These are phyloP conservation scores for Drosophila albomicans DNA, from an alignment of 1,140 invertebrate species.

Conservation along the genomic window DNA sequence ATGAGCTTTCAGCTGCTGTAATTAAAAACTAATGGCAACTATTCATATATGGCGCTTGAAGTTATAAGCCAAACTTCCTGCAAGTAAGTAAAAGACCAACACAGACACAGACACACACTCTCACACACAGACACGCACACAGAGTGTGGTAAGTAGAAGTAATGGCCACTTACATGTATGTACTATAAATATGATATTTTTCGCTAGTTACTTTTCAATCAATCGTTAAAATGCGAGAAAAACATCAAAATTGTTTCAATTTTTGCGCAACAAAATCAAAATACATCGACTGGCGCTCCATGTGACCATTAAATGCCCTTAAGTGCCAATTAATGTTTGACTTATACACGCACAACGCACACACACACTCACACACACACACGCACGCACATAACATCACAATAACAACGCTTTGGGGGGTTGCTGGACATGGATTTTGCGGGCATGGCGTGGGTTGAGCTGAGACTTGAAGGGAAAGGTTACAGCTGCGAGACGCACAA, in stretches of 20 bases:
- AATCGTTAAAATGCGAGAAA: constrained; percentile 57
- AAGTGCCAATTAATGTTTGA: constrained; percentile 81
- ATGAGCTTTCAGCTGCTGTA: constrained; percentile 29
- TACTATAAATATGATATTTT: constrained; percentile 45
- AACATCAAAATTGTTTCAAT: constrained; percentile 75
- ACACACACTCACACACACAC: constrained; percentile 11
- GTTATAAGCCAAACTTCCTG: constrained; percentile 29
- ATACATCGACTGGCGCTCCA: constrained; percentile 45
- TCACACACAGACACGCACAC: not conserved
- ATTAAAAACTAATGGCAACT: constrained; percentile 50
- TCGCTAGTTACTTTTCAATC: constrained; percentile 68
- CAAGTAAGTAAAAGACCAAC: constrained; percentile 32
- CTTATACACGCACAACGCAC: constrained; percentile 43
- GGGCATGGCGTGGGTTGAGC: not conserved
- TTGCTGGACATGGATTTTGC: constrained; percentile 28
- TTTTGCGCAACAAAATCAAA: constrained; percentile 24
- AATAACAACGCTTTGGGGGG: constrained; percentile 29
- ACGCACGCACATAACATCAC: constrained; percentile 4
- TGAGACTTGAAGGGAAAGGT: constrained; percentile 33
- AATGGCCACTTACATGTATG: constrained; percentile 13
- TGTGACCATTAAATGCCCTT: constrained; percentile 72
- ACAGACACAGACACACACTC: not conserved
- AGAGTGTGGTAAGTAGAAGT: constrained; percentile 51
- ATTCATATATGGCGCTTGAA: constrained; percentile 37
- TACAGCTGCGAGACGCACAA: constrained; percentile 71